A percentile compares a stretch with the other conserved stretches of the same genome.
These are phyloP conservation scores for Rousettus madagascariensis DNA, from an alignment of 2,797 vertebrate species.

Conservation along the genomic window DNA sequence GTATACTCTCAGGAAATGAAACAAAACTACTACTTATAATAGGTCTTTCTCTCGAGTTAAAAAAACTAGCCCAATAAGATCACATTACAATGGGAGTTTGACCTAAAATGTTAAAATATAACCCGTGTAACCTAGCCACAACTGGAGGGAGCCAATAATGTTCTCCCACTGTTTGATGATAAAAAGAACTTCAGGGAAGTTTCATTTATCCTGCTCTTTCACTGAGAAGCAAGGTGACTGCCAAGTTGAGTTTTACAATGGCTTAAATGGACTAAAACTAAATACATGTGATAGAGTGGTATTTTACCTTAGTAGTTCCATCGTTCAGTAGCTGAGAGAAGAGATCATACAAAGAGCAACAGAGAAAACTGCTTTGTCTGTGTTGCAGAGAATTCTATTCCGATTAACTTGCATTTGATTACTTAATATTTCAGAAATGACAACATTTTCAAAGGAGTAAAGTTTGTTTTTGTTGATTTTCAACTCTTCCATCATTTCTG, in stretches of 20 bases:
- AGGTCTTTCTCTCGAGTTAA: conserved; percentile 50
- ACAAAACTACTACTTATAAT: conserved; percentile 3
- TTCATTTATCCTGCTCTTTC: conserved; percentile 61
- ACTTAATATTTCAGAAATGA: conserved; percentile 38
- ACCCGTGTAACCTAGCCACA: conserved; percentile 72
- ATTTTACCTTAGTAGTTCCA: conserved; percentile 54
- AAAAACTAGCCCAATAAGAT: conserved; percentile 42
- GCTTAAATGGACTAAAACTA: conserved; percentile 57
- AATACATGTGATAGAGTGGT: conserved; percentile 50
- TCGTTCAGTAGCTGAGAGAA: conserved; percentile 3
- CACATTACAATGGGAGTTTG: conserved; percentile 60
- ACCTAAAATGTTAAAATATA: conserved; percentile 31
- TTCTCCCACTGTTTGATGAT: conserved; percentile 46
- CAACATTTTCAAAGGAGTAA: neutral
- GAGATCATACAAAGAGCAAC: neutral
- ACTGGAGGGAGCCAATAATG: conserved; percentile 67
- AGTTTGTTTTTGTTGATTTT: neutral
- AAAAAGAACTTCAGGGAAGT: conserved; percentile 57
- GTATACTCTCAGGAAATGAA: neutral
- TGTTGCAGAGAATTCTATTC: conserved; percentile 37
- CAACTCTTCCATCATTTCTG: neutral
- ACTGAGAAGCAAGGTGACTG: conserved; percentile 64
- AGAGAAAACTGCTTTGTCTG: conserved; percentile 2
- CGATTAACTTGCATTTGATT: conserved; percentile 36
- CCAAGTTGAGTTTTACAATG: conserved; percentile 72